These are phyloP conservation scores for Megalopta genalis DNA, from an alignment of 1,140 invertebrate genomes.

Conservation along the genomic window DNA sequence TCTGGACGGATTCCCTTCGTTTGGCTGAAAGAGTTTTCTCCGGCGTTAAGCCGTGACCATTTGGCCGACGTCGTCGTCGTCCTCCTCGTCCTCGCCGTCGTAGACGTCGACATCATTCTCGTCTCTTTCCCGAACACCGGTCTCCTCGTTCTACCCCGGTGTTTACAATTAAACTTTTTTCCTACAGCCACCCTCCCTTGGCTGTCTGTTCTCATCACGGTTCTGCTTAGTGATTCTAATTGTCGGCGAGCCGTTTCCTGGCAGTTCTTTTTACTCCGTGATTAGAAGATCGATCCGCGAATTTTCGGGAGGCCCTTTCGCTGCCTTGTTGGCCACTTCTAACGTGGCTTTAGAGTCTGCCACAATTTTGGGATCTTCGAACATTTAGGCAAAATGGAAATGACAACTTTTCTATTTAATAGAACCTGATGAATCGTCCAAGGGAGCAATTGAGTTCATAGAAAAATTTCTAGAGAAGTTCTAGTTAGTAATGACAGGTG, in stretches of 20 bases:
- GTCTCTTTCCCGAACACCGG: slow-evolving; percentile 67
- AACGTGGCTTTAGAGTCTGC: no score
- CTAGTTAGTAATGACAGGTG: no score
- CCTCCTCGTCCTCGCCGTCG: slow-evolving; percentile 60
- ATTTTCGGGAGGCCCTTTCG: background rate
- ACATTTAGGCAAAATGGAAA: no score
- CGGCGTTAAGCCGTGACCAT: slow-evolving; percentile 79
- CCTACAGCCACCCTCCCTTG: slow-evolving; percentile 26
- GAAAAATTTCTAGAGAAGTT: no score
- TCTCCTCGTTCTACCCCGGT: slow-evolving; percentile 65
- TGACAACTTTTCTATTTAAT: no score
- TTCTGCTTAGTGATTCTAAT: slow-evolving; percentile 79
- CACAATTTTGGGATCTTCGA: no score
- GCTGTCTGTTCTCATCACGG: slow-evolving; percentile 59
- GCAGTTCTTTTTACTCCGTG: slow-evolving; percentile 17
- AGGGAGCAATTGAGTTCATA: no score
- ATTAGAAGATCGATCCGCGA: slow-evolving; percentile 24
- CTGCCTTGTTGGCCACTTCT: no score
- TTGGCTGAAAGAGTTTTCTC: slow-evolving; percentile 79
- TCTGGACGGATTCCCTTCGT: slow-evolving; percentile 80
- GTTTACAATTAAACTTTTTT: slow-evolving; percentile 79
- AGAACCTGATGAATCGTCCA: no score
- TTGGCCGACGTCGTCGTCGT: slow-evolving; percentile 73
- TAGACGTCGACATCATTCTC: slow-evolving; percentile 65
- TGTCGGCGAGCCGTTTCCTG: slow-evolving; percentile 65